phyloP scores from a whole-genome alignment of 2,888 invertebrate genomes.

The Idaea aversata region DNA sequence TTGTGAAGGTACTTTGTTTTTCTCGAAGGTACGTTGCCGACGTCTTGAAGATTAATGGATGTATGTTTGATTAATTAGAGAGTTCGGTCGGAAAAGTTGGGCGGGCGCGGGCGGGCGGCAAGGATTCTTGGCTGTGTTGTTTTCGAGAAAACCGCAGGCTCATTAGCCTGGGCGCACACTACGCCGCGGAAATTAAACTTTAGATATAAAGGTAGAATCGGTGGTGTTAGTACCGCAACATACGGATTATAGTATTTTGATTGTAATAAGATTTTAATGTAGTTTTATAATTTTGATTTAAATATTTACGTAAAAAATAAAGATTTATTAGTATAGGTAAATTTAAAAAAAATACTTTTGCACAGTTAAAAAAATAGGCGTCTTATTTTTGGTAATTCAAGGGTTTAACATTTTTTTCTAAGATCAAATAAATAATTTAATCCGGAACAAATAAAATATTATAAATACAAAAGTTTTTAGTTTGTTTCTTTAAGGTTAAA shows the following conservation, averaged over 20 bases:
- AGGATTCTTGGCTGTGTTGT: slow-evolving; percentile 59
- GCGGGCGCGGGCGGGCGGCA: slow-evolving; percentile 39
- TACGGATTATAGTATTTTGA: slow-evolving; percentile 44
- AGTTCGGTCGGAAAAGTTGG: slow-evolving; percentile 64
- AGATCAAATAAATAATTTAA: too few relatives aligned
- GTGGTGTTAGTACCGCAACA: slow-evolving; percentile 58
- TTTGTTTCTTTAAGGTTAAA: too few relatives aligned
- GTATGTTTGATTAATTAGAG: slow-evolving; percentile 54
- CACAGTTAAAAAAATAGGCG: too few relatives aligned
- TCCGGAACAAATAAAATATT: too few relatives aligned
- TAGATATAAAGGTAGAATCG: slow-evolving; percentile 56
- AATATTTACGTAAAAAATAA: background rate
- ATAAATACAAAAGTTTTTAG: too few relatives aligned
- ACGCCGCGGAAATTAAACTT: slow-evolving; percentile 68
- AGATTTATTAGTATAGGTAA: too few relatives aligned
- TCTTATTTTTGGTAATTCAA: too few relatives aligned
- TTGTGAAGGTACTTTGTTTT: slow-evolving; percentile 30
- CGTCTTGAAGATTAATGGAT: background rate
- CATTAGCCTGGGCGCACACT: slow-evolving; percentile 75
- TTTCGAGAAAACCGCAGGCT: slow-evolving; percentile 72
- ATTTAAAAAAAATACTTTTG: too few relatives aligned
- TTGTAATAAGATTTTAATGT: slow-evolving; percentile 2
- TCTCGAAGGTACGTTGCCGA: slow-evolving; percentile 21
- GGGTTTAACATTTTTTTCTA: too few relatives aligned
- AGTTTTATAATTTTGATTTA: slow-evolving; percentile 31